phyloP scores from a whole-genome alignment of 2,888 invertebrate species.

The Heliconius sara region DNA sequence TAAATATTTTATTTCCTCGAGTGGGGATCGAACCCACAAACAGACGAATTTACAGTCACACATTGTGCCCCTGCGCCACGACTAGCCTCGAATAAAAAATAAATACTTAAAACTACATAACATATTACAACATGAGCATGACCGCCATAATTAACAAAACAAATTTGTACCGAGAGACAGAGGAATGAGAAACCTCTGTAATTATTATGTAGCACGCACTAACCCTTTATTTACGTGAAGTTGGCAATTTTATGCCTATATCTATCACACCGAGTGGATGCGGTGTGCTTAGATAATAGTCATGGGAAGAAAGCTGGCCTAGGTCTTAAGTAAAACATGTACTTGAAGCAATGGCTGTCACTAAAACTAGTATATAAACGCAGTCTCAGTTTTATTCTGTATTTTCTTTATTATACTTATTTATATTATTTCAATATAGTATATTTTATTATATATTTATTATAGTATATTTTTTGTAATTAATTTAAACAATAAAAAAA shows the following conservation, averaged over 20 bases:
- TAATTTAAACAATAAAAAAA: too few species aligned
- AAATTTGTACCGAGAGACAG: background rate
- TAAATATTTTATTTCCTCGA: too few species aligned
- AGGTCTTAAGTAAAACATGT: constrained; percentile 2
- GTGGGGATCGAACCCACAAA: too few species aligned
- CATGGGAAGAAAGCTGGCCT: constrained; percentile 34
- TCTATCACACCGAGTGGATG: constrained; percentile 42
- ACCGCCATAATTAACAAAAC: background rate
- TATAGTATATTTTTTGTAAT: too few species aligned
- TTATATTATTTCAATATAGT: background rate
- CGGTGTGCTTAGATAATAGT: constrained; percentile 43
- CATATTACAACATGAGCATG: background rate
- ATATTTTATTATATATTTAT: too few species aligned
- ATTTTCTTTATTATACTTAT: background rate
- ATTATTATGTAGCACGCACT: constrained; percentile 46
- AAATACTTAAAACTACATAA: background rate
- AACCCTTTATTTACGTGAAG: constrained; percentile 45
- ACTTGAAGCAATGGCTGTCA: constrained; percentile 1
- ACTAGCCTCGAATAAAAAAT: background rate
- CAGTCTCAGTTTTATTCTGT: background rate
- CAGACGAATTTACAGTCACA: too few species aligned
- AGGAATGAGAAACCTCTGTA: constrained; percentile 3
- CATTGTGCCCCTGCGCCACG: too few species aligned
- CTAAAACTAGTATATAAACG: background rate
- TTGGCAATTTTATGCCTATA: constrained; percentile 43